phyloP scores from a whole-genome alignment of 2,888 invertebrate genomes.

The Phyto melanocephala region DNA sequence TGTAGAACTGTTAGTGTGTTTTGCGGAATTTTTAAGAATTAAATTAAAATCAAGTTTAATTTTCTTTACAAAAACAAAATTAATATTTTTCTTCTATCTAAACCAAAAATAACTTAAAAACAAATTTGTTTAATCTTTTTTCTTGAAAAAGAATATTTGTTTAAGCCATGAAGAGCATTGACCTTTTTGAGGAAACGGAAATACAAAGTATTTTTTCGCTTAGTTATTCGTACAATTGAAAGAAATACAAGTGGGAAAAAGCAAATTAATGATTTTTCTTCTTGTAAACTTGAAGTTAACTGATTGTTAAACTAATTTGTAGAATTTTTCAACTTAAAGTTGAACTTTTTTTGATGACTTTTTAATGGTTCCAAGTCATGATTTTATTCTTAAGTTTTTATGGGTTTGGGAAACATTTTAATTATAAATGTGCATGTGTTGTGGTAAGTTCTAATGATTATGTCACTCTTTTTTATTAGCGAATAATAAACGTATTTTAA shows the following conservation, averaged over 20 bases:
- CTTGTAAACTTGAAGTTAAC: constrained; percentile 23
- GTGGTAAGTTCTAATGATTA: constrained; percentile 4
- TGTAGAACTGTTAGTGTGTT: too few species aligned
- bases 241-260: not conserved
- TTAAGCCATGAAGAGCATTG: constrained; percentile 18
- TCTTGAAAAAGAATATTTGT: too few species aligned
- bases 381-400: not conserved
- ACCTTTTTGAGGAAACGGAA: constrained; percentile 52
- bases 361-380: constrained; percentile 33
- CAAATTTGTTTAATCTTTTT: too few species aligned
- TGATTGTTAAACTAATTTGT: constrained; percentile 43
- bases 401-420: not conserved
- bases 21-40: not conserved
- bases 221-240: not conserved
- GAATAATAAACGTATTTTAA: not conserved
- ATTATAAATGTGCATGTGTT: constrained; percentile 19
- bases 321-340: not conserved
- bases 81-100: too few species aligned
- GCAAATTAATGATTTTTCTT: not conserved
- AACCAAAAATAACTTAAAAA: too few species aligned
- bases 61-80: too few species aligned
- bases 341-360: constrained; percentile 35
- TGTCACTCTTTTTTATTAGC: constrained; percentile 26
- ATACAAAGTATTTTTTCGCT: constrained; percentile 25
- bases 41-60: not conserved